phyloP scores from a whole-genome alignment of 2,888 invertebrate genomes.

The Lysandra bellargus region DNA sequence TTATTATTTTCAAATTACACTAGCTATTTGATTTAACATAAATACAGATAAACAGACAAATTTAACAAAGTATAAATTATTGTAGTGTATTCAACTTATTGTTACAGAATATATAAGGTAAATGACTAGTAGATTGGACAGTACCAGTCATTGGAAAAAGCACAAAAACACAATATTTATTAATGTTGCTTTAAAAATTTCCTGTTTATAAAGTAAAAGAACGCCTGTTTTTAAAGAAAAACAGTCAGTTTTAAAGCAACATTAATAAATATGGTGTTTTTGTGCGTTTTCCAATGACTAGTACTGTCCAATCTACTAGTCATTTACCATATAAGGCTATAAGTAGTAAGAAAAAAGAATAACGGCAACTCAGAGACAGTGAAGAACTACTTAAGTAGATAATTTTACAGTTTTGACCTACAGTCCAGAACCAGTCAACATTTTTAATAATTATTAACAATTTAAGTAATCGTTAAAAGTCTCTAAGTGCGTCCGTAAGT shows the following conservation, averaged over 20 bases:
- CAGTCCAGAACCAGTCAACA: background rate
- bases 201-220: too few species aligned
- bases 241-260: too few species aligned
- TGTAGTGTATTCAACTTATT: constrained; percentile 14
- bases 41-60: constrained; percentile 26
- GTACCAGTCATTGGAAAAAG: too few species aligned
- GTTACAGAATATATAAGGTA: background rate
- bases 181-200: too few species aligned
- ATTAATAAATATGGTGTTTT: too few species aligned
- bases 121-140: too few species aligned
- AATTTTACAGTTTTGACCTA: too few species aligned
- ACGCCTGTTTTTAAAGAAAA: too few species aligned
- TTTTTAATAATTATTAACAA: background rate
- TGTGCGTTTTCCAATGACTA: too few species aligned
- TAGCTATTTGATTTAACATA: background rate
- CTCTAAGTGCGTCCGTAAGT: background rate
- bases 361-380: background rate
- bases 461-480: background rate
- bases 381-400: too few species aligned
- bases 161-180: too few species aligned
- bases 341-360: background rate
- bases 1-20: background rate
- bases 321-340: background rate
- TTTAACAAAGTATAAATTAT: constrained; percentile 28
- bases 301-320: too few species aligned